Evolutionary conservation across 1,140 invertebrate genomes (phyloP), one percentile per base, ranked within the genome.

Genomic region (Saccostrea glomerata): DNA sequence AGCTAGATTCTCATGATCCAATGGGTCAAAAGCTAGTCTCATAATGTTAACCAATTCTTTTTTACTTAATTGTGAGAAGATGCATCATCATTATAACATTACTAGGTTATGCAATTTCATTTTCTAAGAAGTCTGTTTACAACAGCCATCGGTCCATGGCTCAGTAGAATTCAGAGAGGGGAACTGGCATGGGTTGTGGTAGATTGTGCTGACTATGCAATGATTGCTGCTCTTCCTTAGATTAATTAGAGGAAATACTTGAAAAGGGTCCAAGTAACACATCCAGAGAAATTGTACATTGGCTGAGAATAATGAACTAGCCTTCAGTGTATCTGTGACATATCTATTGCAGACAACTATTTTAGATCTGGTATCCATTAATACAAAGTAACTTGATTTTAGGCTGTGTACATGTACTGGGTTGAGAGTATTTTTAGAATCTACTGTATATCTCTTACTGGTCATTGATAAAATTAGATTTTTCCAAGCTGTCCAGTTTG

Each of bases 211-310:
- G 70, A 77, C 23, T 36, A 30, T 36, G 70, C 70, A 77, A 30
- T 77, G 23, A 25, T 77, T 30, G 1, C 23, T 36, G 70, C 70
- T 77, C 36, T 30, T 77, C 30, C 70, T 77, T 77, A 77, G 70
- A 77, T 30, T 77, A 77, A 77, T 77, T 30, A 77, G 23, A 77
- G 15, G 23, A 77, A 20, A 63, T 63, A 77, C 70, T 77, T 77
- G 70, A 77, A 25, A 30, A 15, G 23, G 9, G 70, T 77, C 70
- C 70, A 77, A 77, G 70, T 25, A 77, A 30, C 15, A 77, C 70
- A 77, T 77, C 25, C 60, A n/a, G 20, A 23, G 23, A 66, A 66
- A 66, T 66, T 66, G 60, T 66, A n/a, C 23, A 23, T 66, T 6
- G 60, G 70, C 23, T 77, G 11, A 25, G 25, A 77, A 77, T 25